Evolutionary conservation across 2,113 vertebrate genomes (phyloP).

Genomic region (Sciurus niger): DNA sequence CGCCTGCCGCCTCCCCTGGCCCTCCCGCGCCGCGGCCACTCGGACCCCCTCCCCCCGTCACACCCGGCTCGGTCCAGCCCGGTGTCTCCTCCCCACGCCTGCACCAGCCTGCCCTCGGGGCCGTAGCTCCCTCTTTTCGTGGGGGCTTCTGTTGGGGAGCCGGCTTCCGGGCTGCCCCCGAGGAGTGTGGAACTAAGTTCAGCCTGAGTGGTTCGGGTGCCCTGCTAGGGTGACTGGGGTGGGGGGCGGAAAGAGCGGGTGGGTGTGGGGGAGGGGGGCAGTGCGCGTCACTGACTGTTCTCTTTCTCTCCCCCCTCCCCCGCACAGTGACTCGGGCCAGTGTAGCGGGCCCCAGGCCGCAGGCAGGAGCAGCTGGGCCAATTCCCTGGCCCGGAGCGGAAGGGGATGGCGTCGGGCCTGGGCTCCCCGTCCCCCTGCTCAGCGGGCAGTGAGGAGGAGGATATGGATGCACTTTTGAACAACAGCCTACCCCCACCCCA

Average conservation of each 20-base stretch:
- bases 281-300: constrained; percentile 81
- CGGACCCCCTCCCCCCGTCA: constrained; percentile 6
- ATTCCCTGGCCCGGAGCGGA: constrained; percentile 75
- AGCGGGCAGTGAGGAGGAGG: constrained; percentile 90
- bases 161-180: constrained; percentile 75
- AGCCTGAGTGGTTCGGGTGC: constrained; percentile 76
- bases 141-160: constrained; percentile 51
- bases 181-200: constrained; percentile 83
- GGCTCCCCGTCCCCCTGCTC: constrained; percentile 90
- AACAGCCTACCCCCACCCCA: constrained; percentile 88
- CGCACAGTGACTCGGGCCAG: constrained; percentile 84
- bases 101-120: constrained; percentile 57
- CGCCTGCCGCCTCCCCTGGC: neutral
- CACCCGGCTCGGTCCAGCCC: neutral
- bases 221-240: constrained; percentile 64
- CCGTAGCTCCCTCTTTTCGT: neutral
- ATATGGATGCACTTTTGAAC: constrained; percentile 90
- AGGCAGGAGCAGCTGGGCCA: constrained; percentile 78
- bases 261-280: constrained; percentile 78
- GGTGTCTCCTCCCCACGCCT: constrained; percentile 10
- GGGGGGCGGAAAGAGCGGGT: constrained; percentile 78
- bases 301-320: constrained; percentile 80
- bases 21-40: neutral
- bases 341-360: constrained; percentile 70
- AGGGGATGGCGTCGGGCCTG: constrained; percentile 90